Conservation (phyloP, 2,888 invertebrate species). For the Monopis laevigella region DNA sequence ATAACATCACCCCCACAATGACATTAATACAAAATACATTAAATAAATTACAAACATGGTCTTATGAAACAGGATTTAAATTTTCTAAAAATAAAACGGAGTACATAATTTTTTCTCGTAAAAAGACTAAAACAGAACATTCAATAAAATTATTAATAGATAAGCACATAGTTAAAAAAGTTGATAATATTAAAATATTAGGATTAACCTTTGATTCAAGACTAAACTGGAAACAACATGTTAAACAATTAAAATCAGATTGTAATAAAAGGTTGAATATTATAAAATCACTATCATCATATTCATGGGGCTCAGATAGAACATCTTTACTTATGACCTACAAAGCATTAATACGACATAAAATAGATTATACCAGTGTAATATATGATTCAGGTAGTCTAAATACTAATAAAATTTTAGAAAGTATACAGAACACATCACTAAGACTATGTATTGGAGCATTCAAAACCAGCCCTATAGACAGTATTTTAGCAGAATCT, state of each 20-base stretch:
- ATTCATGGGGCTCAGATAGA: slow-evolving; percentile 16
- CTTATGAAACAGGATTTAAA: slow-evolving; percentile 14
- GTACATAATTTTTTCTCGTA: slow-evolving; percentile 15
- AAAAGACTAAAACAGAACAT: slow-evolving; percentile 9
- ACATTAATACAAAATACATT: slow-evolving; percentile 16
- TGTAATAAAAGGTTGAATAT: slow-evolving; percentile 18
- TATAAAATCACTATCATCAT: slow-evolving; percentile 15
- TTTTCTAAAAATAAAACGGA: slow-evolving; percentile 18
- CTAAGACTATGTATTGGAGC: slow-evolving; percentile 2
- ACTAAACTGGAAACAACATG: slow-evolving; percentile 15
- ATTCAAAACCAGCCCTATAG: not conserved
- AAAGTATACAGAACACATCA: slow-evolving; percentile 3
- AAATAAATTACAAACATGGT: slow-evolving; percentile 14
- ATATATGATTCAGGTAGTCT: slow-evolving; percentile 17
- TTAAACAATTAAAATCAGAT: slow-evolving; percentile 16
- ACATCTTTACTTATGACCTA: slow-evolving; percentile 14
- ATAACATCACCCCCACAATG: slow-evolving; percentile 5
- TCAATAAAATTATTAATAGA: too few species aligned
- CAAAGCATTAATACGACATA: slow-evolving; percentile 16
- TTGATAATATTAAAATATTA: slow-evolving; percentile 14
- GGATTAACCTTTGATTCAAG: slow-evolving; percentile 17
- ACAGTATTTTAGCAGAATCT: not conserved
- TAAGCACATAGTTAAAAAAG: slow-evolving; percentile 14
- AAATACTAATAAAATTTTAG: not conserved
- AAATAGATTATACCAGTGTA: slow-evolving; percentile 15